Base-by-base conservation (phyloP, 2,888 invertebrate genomes). In the Conomelus anceps region DNA sequence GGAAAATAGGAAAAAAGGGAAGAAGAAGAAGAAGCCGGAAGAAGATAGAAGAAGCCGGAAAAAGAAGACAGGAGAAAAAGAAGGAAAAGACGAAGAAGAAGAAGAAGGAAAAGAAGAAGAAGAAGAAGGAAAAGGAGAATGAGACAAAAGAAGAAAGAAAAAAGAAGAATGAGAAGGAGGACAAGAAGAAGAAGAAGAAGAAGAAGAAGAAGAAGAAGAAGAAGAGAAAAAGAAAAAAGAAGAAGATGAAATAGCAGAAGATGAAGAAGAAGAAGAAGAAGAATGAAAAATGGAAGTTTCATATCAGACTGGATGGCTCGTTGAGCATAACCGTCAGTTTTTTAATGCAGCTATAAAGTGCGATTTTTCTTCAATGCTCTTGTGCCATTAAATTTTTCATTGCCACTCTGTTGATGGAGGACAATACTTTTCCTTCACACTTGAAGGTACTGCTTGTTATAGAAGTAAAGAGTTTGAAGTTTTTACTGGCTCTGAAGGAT, bases 241-340 rank as follows among this genome's bases (percentile, higher is more conserved):
- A 13, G 17, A 41, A 17, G 7, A 20, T 17, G 7, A 13, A 17
- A 20, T 9, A n/a, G n/a, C n/a, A n/a, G n/a, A n/a, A n/a, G n/a
- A n/a, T n/a, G n/a, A n/a, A n/a, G n/a, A n/a, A n/a, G n/a, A n/a
- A n/a, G n/a, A n/a, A n/a, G n/a, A n/a, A 26, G 11, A 26, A 26
- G 26, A 26, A 26, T 7, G 26, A 26, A 11, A 26, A 26, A 26
- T n/a, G n/a, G n/a, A n/a, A 11, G 11, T 89, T 89, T 89, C 86
- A 34, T 86, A 89, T 89, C 89, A 88, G 89, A 89, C 89, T 88
- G 85, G 63, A 88, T 89, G 86, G 17, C 87, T 89, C 24, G 88
- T 34, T 85, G 87, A 29, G 87, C 86, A 34, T 84, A 26, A 87
- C n/a, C 88, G 87, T 41, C 23, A 87, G 41, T 89, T 89, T 88